These are phyloP conservation scores for Actenoides hombroni DNA, from an alignment of 2,113 vertebrate genomes.

Conservation along the genomic window DNA sequence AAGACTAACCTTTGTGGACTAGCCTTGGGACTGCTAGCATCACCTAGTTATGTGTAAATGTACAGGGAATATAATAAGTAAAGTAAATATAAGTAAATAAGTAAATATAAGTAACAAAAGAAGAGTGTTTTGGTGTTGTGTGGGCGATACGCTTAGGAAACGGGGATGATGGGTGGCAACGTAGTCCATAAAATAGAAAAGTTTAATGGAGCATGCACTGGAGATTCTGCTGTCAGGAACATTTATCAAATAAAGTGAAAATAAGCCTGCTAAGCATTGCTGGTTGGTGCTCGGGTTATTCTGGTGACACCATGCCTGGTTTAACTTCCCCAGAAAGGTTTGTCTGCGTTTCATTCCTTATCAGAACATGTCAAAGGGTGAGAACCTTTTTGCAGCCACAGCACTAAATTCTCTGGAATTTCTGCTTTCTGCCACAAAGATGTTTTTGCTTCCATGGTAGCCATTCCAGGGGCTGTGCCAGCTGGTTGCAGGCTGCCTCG, in stretches of 20 bases:
- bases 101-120: not conserved
- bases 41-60: not conserved
- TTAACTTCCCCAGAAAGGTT: not conserved
- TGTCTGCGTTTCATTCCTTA: not conserved
- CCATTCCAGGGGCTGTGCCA: fast-evolving
- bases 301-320: not conserved
- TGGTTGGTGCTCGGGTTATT: not conserved
- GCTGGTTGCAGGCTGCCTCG: not conserved
- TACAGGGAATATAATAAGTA: not conserved
- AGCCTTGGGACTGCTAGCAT: not conserved
- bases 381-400: not conserved
- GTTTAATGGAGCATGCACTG: not conserved
- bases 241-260: not conserved
- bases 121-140: not conserved
- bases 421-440: not conserved
- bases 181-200: not conserved
- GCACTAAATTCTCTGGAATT: not conserved
- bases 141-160: not conserved
- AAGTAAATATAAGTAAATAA: too few relatives aligned
- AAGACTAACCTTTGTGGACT: not conserved
- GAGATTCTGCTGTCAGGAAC: not conserved
- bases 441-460: not conserved
- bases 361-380: not conserved
- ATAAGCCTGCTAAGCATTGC: not conserved
- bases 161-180: fast-evolving